phyloP scores from a whole-genome alignment of 2,797 vertebrate species.

The Acanthis flammea region DNA sequence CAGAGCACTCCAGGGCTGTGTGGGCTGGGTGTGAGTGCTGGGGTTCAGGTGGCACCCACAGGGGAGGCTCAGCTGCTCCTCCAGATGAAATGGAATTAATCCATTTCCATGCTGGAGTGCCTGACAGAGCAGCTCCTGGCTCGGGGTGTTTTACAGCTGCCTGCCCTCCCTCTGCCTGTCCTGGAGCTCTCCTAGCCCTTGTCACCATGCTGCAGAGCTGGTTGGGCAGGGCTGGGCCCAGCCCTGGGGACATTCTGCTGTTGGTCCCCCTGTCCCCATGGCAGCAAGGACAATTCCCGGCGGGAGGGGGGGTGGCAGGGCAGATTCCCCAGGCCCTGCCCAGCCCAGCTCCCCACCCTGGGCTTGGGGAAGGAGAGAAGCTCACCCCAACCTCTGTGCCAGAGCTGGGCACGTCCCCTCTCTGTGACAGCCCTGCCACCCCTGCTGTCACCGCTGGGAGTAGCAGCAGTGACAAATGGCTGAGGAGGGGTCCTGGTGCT shows the following conservation, averaged over 20 bases:
- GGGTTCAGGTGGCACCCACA: fast-evolving
- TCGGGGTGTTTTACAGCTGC: fast-evolving
- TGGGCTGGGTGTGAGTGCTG: fast-evolving
- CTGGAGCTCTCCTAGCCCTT: background rate
- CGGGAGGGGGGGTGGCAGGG: background rate
- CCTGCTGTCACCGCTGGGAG: no score
- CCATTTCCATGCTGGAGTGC: background rate
- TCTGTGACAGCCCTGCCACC: fast-evolving
- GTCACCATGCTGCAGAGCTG: background rate
- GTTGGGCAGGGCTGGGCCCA: background rate
- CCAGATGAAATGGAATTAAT: fast-evolving
- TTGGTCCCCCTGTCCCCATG: background rate
- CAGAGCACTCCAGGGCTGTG: background rate
- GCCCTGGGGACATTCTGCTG: background rate
- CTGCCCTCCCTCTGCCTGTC: background rate
- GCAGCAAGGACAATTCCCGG: background rate
- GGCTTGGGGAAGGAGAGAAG: background rate
- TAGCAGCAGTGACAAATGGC: fast-evolving
- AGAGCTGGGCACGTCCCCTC: background rate
- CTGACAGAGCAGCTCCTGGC: background rate
- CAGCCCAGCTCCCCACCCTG: background rate
- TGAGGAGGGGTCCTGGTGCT: background rate
- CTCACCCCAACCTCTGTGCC: background rate
- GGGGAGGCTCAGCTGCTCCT: background rate
- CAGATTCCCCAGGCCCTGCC: background rate